phyloP scores from a whole-genome alignment of 30 jellyfish, hydroid and myxozoan species.

The Mastigias papua region DNA sequence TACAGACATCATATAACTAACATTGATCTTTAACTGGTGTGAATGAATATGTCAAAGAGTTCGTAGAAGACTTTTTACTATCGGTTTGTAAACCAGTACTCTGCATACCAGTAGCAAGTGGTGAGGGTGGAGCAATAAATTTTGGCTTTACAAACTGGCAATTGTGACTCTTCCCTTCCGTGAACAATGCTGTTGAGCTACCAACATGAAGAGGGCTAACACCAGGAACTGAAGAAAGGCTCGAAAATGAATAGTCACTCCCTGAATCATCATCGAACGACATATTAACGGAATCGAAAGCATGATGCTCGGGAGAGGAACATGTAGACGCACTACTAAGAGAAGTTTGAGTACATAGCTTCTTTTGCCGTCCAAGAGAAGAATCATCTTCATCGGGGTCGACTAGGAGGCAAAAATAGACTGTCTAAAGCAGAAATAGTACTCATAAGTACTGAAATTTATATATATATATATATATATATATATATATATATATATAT shows the following conservation, averaged over 20 bases:
- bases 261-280: constrained; percentile 96
- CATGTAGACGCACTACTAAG: constrained; percentile 90
- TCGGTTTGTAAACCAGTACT: constrained; percentile 75
- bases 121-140: constrained; percentile 98
- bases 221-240: constrained; percentile 40
- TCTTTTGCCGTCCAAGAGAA: constrained; percentile 72
- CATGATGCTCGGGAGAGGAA: constrained; percentile 90
- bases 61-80: constrained; percentile 48
- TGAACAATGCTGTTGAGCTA: constrained; percentile 49
- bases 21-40: constrained; percentile 86
- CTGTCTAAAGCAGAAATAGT: too few relatives aligned
- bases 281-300: constrained; percentile 66
- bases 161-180: constrained; percentile 80
- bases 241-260: constrained; percentile 70
- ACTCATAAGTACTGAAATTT: too few relatives aligned
- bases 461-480: too few relatives aligned
- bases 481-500: too few relatives aligned
- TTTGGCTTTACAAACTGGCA: constrained; percentile 92
- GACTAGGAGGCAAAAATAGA: constrained; percentile 71
- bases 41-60: constrained; percentile 81
- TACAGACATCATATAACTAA: neutral
- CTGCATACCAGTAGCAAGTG: constrained; percentile 96
- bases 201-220: constrained; percentile 38
- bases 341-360: constrained; percentile 74
- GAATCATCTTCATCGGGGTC: constrained; percentile 93